phyloP scores from a whole-genome alignment of 2,888 invertebrate species.

The Stenodema calcarata region DNA sequence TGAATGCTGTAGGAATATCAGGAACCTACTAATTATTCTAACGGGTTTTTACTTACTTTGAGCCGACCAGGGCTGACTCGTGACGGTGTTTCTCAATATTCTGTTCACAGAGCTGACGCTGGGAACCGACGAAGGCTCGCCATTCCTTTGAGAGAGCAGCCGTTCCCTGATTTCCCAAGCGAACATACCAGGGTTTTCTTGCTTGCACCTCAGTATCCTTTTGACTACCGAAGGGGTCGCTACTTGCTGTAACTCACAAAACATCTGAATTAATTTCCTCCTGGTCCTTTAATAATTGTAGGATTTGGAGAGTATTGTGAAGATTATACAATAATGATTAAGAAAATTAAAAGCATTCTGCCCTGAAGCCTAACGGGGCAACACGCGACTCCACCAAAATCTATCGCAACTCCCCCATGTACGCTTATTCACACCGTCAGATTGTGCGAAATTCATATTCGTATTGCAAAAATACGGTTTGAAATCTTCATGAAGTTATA shows the following conservation, averaged over 20 bases:
- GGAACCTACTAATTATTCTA: not conserved
- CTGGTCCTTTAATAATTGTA: no score
- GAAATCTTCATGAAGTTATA: no score
- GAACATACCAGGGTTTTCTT: constrained; percentile 95
- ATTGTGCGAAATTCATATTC: no score
- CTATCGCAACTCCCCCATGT: no score
- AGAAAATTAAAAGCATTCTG: no score
- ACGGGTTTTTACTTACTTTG: constrained; percentile 26
- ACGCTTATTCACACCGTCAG: no score
- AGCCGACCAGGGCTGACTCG: constrained; percentile 59
- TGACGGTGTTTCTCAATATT: constrained; percentile 85
- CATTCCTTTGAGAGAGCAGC: constrained; percentile 85
- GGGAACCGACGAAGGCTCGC: constrained; percentile 89
- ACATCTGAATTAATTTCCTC: no score
- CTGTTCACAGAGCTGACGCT: constrained; percentile 94
- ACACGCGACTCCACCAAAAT: no score
- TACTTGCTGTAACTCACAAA: constrained; percentile 77
- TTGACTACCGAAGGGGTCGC: constrained; percentile 95
- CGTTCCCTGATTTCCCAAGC: constrained; percentile 96
- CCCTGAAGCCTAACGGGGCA: no score
- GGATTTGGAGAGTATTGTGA: no score
- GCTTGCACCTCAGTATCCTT: constrained; percentile 91
- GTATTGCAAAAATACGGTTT: no score
- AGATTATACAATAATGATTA: no score
- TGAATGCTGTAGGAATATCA: not conserved